These are phyloP conservation scores for Apodemia mormo DNA, from an alignment of 2,888 invertebrate genomes.

Conservation along the genomic window DNA sequence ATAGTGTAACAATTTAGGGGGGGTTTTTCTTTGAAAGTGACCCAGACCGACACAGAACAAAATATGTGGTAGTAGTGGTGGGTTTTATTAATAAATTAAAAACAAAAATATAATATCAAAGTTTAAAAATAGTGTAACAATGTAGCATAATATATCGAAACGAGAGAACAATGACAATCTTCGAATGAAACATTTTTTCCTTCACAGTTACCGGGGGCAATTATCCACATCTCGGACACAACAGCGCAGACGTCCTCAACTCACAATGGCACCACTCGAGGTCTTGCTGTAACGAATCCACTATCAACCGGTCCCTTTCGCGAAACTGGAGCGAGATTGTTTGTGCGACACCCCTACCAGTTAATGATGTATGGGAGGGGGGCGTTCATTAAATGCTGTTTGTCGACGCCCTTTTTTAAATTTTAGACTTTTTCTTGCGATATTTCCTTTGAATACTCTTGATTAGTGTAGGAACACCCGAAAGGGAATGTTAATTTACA, in stretches of 20 bases:
- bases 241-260: conserved; percentile 74
- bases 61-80: too few relatives aligned
- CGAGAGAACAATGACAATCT: conserved; percentile 42
- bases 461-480: conserved; percentile 41
- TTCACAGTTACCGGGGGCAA: conserved; percentile 65
- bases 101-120: too few relatives aligned
- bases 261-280: conserved; percentile 77
- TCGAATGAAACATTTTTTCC: conserved; percentile 48
- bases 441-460: conserved; percentile 45
- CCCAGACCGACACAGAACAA: too few relatives aligned
- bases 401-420: conserved; percentile 55
- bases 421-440: conserved; percentile 43
- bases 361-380: conserved; percentile 71
- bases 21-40: too few relatives aligned
- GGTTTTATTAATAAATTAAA: too few relatives aligned
- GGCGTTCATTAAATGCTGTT: conserved; percentile 65
- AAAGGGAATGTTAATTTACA: conserved; percentile 35
- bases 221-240: conserved; percentile 79
- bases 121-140: conserved; percentile 1
- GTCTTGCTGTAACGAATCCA: conserved; percentile 77
- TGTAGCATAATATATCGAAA: conserved; percentile 34
- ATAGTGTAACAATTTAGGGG: too few relatives aligned
- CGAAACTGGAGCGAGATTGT: conserved; percentile 74
- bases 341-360: conserved; percentile 69
- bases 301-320: conserved; percentile 71